Conservation (phyloP, 2,113 vertebrate genomes). For the Prinia subflava region DNA sequence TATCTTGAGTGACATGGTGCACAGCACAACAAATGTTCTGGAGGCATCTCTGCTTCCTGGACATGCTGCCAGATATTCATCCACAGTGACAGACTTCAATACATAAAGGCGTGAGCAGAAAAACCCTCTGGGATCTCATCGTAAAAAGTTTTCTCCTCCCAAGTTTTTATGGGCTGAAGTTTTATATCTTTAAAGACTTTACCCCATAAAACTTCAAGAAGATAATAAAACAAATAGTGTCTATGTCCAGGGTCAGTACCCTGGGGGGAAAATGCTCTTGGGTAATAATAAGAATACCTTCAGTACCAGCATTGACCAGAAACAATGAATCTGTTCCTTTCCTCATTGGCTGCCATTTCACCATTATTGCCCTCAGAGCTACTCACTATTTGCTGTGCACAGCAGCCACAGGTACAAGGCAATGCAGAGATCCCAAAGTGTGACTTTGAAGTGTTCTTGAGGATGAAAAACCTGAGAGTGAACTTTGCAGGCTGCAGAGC, state of each 20-base stretch:
- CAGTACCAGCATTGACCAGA: conserved; percentile 15
- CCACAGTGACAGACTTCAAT: neutral
- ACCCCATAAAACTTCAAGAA: conserved; percentile 36
- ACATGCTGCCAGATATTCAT: neutral
- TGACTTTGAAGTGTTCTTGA: neutral
- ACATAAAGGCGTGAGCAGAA: neutral
- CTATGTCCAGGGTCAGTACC: neutral
- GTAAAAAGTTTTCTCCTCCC: conserved; percentile 29
- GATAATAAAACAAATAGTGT: conserved; percentile 47
- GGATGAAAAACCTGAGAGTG: neutral
- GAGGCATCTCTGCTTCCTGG: neutral
- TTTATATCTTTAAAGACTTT: conserved; percentile 42
- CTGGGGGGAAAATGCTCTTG: neutral
- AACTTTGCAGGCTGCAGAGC: neutral
- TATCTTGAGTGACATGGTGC: neutral
- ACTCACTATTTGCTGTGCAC: neutral
- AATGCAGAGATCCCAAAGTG: neutral
- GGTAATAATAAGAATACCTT: neutral
- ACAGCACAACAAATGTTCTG: neutral
- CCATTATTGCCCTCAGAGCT: neutral
- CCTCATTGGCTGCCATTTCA: neutral
- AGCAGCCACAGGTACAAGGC: neutral
- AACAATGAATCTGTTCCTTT: neutral
- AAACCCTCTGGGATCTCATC: conserved; percentile 8
- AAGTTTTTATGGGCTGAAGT: conserved; percentile 46